Base-by-base conservation (phyloP, 1,140 invertebrate species). In the Tachypleus tridentatus region DNA sequence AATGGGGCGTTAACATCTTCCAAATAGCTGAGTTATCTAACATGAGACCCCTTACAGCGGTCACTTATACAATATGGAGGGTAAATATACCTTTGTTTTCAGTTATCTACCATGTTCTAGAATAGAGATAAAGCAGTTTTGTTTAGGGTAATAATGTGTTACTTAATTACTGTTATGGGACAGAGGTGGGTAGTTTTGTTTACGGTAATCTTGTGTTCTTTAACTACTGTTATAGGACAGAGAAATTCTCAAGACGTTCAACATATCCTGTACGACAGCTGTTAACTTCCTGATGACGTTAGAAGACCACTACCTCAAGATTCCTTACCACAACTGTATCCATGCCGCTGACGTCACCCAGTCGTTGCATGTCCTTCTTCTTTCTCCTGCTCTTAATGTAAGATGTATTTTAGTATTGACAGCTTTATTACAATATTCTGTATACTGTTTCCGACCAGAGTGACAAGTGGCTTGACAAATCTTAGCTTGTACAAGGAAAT, bases 1-100 rank as follows among this genome's bases (percentile, higher is more conserved):
- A 87, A 74, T 99, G 97, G 97, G 96, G 96, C 63, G 87, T 97
- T 61, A 94, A 99, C 77, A 91, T 99, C 73, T 98, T 98, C 84
- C 89, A 88, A 79, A 88, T 99, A 76, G 85, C 89, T 69, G 90
- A 97, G 72, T 80, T 93, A 60, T 94, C 94, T 58, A 78, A 81
- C 61, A 87, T 84, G 74, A 87, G 89, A 73, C 92, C 96, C 62
- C 82, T 99, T 53, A 98, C 96, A 66, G 89, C 88, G 73, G 86
- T 98, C 65, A 91, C 91, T 52, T 98, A 96, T 76, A 88, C 89
- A 69, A 89, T 95, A 73, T 93, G 93, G 77, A 83, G 84, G 73
- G 86, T 87, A 80, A 80, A 76, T 77, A 29, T 29, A 29, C 29
- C 29, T 29, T 29, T 29, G 29, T 29, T 29, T 29, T 29, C 29